Conservation (phyloP, 2,888 invertebrate genomes). For the Noctuana brunneofusca region DNA sequence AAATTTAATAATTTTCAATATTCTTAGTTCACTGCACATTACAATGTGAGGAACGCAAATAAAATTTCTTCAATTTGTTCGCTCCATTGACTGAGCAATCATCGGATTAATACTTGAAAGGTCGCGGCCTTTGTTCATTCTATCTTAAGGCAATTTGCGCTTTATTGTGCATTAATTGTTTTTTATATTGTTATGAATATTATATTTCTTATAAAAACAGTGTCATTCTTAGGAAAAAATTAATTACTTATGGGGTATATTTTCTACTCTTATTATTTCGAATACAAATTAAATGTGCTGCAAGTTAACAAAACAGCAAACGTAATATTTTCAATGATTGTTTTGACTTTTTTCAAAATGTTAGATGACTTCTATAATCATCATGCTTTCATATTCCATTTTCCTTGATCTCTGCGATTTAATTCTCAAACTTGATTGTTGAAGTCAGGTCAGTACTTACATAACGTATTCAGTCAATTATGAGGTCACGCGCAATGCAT, state of each 20-base stretch:
- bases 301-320: too few species aligned
- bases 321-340: too few species aligned
- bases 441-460: slow-evolving; percentile 62
- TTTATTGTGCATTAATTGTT: neutral
- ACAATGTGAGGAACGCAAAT: slow-evolving; percentile 29
- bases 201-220: neutral
- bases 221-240: neutral
- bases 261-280: too few species aligned
- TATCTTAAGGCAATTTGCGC: slow-evolving; percentile 26
- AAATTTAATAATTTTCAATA: slow-evolving; percentile 5
- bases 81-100: slow-evolving; percentile 32
- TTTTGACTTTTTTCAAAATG: too few species aligned
- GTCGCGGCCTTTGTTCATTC: slow-evolving; percentile 26
- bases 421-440: slow-evolving; percentile 36
- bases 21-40: slow-evolving; percentile 4
- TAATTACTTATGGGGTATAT: neutral
- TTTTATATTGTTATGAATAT: neutral
- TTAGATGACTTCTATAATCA: too few species aligned
- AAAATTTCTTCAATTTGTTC: slow-evolving; percentile 31
- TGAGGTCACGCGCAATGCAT: slow-evolving; percentile 60
- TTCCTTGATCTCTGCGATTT: neutral
- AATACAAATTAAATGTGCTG: too few species aligned
- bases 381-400: neutral
- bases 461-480: slow-evolving; percentile 61
- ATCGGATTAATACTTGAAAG: slow-evolving; percentile 31